Evolutionary conservation across 1,140 invertebrate genomes (phyloP).

Genomic region (Venturia canescens): DNA sequence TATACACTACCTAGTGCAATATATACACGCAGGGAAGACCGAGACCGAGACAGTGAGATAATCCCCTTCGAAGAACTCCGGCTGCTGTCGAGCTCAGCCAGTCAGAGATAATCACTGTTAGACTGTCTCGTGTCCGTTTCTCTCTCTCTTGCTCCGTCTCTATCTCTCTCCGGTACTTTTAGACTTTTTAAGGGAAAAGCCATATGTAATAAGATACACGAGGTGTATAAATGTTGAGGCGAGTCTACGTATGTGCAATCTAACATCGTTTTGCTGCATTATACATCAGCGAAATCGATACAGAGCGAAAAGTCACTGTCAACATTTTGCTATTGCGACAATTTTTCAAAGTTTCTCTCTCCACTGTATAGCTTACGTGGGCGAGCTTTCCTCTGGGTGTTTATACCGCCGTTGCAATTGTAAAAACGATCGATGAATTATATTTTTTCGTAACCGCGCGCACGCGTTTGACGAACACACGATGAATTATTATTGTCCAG

Average conservation of each 20-base stretch:
- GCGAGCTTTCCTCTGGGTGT: no score
- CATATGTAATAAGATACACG: constrained; percentile 39
- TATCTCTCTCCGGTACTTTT: no score
- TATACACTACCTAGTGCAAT: constrained; percentile 53
- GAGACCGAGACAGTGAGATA: constrained; percentile 64
- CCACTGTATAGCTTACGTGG: no score
- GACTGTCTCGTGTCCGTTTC: constrained; percentile 48
- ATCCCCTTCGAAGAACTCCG: constrained; percentile 66
- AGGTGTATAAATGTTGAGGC: not conserved
- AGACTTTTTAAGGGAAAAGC: constrained; percentile 26
- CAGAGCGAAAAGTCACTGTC: not conserved
- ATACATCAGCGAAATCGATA: constrained; percentile 25
- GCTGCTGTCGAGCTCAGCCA: constrained; percentile 65
- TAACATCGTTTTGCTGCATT: not conserved
- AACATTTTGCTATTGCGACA: not conserved
- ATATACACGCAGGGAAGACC: constrained; percentile 28
- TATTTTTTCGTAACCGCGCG: no score
- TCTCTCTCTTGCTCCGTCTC: constrained; percentile 5
- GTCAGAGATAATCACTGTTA: constrained; percentile 73
- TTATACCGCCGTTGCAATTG: no score
- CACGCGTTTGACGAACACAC: no score
- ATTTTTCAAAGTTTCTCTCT: not conserved
- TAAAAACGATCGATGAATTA: no score
- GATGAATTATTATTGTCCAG: no score
- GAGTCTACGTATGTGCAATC: not conserved